phyloP scores from a whole-genome alignment of 2,888 invertebrate genomes.

The Dioctria linearis region DNA sequence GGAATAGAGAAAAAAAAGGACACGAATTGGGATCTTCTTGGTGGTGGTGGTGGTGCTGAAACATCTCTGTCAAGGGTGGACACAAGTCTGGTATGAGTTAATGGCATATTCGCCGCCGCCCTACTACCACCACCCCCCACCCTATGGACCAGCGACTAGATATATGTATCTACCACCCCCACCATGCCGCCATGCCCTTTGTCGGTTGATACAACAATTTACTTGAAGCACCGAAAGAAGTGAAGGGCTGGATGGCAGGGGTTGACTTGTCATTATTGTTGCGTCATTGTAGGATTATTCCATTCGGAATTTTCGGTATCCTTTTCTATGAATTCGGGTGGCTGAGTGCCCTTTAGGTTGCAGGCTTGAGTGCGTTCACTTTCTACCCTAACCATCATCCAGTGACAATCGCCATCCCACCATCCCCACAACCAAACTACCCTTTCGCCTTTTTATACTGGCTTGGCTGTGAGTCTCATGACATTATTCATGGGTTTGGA shows the following conservation, averaged over 20 bases:
- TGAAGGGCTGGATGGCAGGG: conserved; percentile 34
- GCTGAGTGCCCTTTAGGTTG: conserved; percentile 45
- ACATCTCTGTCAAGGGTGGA: conserved; percentile 44
- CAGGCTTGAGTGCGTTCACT: conserved; percentile 44
- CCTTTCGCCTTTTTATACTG: background rate
- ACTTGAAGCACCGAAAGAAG: conserved; percentile 9
- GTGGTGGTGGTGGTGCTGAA: conserved; percentile 12
- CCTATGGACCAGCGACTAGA: conserved; percentile 16
- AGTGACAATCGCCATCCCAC: conserved; percentile 19
- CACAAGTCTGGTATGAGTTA: background rate
- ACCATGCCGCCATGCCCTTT: background rate
- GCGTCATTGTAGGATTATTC: conserved; percentile 52
- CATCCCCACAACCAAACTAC: background rate
- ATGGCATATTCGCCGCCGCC: conserved; percentile 13
- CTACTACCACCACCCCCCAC: background rate
- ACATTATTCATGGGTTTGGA: conserved; percentile 24
- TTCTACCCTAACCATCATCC: conserved; percentile 41
- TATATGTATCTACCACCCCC: conserved; percentile 19
- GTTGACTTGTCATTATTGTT: conserved; percentile 53
- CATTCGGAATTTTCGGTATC: conserved; percentile 46
- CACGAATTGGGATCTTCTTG: conserved; percentile 34
- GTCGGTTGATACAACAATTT: conserved; percentile 37
- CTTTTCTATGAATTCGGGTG: conserved; percentile 33
- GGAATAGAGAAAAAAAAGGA: conserved; percentile 11
- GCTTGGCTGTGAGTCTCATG: conserved; percentile 3